Conservation (phyloP, 2,888 invertebrate genomes). For the Lochmaea capreae region DNA sequence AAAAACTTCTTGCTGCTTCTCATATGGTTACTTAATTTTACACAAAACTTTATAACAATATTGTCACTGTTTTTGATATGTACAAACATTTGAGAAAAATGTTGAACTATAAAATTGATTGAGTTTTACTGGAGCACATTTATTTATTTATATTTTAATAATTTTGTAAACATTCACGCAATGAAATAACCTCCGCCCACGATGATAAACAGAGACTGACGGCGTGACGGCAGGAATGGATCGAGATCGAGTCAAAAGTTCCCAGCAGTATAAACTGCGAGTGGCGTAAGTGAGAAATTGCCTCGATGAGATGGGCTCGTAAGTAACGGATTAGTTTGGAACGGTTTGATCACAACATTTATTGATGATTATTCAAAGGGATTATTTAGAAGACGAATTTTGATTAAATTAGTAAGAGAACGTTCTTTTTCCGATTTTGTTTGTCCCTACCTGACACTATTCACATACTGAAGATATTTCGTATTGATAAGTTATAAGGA, state of each 20-base stretch:
- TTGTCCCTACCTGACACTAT: no score
- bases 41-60: slow-evolving; percentile 28
- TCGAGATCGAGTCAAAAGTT: slow-evolving; percentile 4
- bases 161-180: slow-evolving; percentile 25
- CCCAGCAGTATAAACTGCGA: slow-evolving; percentile 11
- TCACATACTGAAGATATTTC: no score
- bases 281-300: slow-evolving; percentile 9
- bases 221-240: neutral
- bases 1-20: slow-evolving; percentile 47
- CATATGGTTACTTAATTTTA: slow-evolving; percentile 46
- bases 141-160: slow-evolving; percentile 33
- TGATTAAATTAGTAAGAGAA: neutral
- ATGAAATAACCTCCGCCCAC: slow-evolving; percentile 11
- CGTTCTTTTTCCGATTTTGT: no score
- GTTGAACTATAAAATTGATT: neutral
- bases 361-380: neutral
- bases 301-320: neutral
- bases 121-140: slow-evolving; percentile 12
- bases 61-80: slow-evolving; percentile 14
- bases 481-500: no score
- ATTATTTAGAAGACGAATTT: neutral
- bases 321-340: slow-evolving; percentile 1
- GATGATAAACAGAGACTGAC: slow-evolving; percentile 24
- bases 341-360: neutral
- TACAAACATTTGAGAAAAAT: slow-evolving; percentile 11